phyloP scores from a whole-genome alignment of 1,140 invertebrate species.

The Mactra quadrangularis region DNA sequence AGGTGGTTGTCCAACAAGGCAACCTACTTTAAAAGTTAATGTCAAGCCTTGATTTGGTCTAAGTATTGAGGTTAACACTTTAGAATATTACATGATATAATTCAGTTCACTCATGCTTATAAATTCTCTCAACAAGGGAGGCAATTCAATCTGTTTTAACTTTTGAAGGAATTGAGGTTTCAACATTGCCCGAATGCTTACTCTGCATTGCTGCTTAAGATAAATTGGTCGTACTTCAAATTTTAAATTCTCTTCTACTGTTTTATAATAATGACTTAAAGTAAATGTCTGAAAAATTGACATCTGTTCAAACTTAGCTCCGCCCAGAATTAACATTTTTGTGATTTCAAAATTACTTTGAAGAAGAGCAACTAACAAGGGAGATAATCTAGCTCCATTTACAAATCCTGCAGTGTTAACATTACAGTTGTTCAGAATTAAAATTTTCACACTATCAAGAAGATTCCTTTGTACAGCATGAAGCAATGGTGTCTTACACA shows the following conservation, averaged over 20 bases:
- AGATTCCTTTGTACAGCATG: conserved; percentile 64
- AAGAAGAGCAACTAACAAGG: conserved; percentile 64
- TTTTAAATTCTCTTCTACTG: conserved; percentile 64
- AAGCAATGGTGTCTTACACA: conserved; percentile 67
- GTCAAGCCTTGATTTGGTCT: too few species aligned
- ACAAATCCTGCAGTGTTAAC: conserved; percentile 66
- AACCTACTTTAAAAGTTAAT: too few species aligned
- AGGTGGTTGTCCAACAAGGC: too few species aligned
- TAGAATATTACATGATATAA: neutral
- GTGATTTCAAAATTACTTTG: conserved; percentile 67
- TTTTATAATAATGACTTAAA: conserved; percentile 65
- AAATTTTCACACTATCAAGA: conserved; percentile 49
- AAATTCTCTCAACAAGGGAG: conserved; percentile 61
- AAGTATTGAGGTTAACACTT: too few species aligned
- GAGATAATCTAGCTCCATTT: conserved; percentile 65
- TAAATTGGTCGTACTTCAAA: conserved; percentile 69
- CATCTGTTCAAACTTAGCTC: conserved; percentile 66
- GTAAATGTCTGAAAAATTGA: conserved; percentile 66
- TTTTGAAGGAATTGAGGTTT: conserved; percentile 69
- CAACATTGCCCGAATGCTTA: conserved; percentile 65
- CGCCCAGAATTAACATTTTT: conserved; percentile 69
- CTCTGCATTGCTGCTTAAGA: conserved; percentile 69
- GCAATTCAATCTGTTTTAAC: conserved; percentile 64
- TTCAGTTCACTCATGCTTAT: conserved; percentile 63
- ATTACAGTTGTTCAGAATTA: conserved; percentile 68